Base-by-base conservation (phyloP, 2,797 vertebrate species). In the Helostoma temminkii region DNA sequence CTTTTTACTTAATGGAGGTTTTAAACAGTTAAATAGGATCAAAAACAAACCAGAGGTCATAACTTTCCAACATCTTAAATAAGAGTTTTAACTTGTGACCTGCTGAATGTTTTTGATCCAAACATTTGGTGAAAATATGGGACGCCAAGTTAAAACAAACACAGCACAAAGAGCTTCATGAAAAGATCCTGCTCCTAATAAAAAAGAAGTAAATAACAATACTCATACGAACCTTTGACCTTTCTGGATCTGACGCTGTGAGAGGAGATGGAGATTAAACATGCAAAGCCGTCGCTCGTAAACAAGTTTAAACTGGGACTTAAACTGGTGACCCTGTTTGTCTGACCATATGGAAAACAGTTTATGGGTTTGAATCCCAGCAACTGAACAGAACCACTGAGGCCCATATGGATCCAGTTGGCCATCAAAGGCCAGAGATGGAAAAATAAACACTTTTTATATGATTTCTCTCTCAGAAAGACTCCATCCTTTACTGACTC, bases 401-500 rank as follows among this genome's bases (percentile, higher is more conserved):
- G 71, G 39, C 47, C 69, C 89, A 88, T 81, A 78, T 90, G 88
- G 85, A 86, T 86, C 74, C 80, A 80, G 87, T 88, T 87, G 84
- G 73, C 78, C 83, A 77, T 87, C 87, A 90, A 89, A 90, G 84
- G 50, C 65, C 70, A 45, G 46, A 72, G 59, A 80, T 55, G 69
- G 78, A 78, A 88, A 85, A 89, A 89, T 86, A 87, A 91, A 90
- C 87, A 83, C 48, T 19, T 80, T 85, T 90, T 85, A 75, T 82
- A 73, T 41, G 71, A 81, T 85, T 86, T 74, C 67, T 77, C 46
- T 62, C 47, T 71, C 64, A 37, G 64, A 77, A 50, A 57, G 42
- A 21, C 42, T 43, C 42, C 10, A 9, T 28, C 63, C 11, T 26
- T 50, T n/a, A 24, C 66, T 56, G 66, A 24, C 60, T 54, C 57